These are phyloP conservation scores for Stenoptilia bipunctidactyla DNA, from an alignment of 2,888 invertebrate genomes.

Conservation along the genomic window DNA sequence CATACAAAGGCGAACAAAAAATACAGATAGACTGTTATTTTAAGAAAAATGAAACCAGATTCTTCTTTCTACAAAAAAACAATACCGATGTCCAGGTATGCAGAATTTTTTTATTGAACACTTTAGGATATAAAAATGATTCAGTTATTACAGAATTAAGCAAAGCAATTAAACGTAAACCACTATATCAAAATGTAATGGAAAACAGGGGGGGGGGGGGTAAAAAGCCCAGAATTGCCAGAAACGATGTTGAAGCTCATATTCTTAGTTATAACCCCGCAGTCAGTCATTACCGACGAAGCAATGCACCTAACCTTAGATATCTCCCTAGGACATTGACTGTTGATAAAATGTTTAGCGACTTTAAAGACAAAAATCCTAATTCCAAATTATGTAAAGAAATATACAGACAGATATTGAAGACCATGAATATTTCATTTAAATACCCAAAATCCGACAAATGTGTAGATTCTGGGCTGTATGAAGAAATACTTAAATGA, in stretches of 20 bases:
- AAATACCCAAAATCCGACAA: constrained; percentile 1
- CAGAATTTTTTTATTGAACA: constrained; percentile 3
- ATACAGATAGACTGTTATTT: too few species aligned
- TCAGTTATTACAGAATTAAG: constrained; percentile 7
- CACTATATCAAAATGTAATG: constrained; percentile 2
- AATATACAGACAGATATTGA: neutral
- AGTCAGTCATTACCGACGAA: constrained; percentile 3
- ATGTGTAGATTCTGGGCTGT: neutral
- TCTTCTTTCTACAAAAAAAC: constrained; percentile 1
- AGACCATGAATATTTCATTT: constrained; percentile 2
- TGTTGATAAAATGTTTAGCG: neutral
- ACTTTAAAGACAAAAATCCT: constrained; percentile 2
- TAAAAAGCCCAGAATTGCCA: neutral
- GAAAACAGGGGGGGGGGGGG: constrained; percentile 6
- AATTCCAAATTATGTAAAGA: neutral
- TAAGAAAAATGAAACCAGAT: constrained; percentile 3
- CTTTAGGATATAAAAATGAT: constrained; percentile 5
- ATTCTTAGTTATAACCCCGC: constrained; percentile 1
- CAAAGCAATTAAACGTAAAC: constrained; percentile 4
- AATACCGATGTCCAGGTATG: constrained; percentile 3
- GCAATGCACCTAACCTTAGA: constrained; percentile 1
- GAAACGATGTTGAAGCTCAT: constrained; percentile 1
- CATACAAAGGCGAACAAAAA: too few species aligned
- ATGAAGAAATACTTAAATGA: neutral
- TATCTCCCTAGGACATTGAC: constrained; percentile 2